Evolutionary conservation across 2,113 vertebrate species (phyloP), one percentile per base, ranked within the genome.

Genomic region (Papio anubis): DNA sequence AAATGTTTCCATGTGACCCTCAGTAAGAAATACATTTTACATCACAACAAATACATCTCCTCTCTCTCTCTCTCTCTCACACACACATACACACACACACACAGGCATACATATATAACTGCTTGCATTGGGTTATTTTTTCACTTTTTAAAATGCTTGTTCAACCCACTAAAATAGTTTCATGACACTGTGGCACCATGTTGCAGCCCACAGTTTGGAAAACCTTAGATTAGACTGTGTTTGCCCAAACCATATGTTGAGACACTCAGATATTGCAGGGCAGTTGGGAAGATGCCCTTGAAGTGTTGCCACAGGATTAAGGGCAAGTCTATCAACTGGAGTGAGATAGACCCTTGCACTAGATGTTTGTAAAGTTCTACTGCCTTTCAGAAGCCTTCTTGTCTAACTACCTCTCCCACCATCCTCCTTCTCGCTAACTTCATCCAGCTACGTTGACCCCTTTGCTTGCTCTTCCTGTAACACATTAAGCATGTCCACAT

Each of bases 231-330:
- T 48, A 76, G 21, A 27, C 27, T 23, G 16, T 25, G 27, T n/a
- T 30, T 70, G 38, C 45, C 68, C 2, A 3, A 27, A 23, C 38
- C 8, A 0, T 70, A 1, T 32, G 8, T 6, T 55, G 32, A 8
- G 66, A 30, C 7, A 40, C 35, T 85, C 20, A 27, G 25, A 48
- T 43, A 21, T 23, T 32, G 13, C 45, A 23, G 32, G 27, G 88
- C 76, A 82, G 21, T 21, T 68, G 32, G 27, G 83, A 81, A 82
- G 25, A 32, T 68, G 57, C 17, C 13, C 45, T 96, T 40, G n/a
- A 23, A 27, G 21, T 55, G 55, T 64, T 43, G 30, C 5, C 35
- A 5, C 23, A 38, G 64, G 43, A 70, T n/a, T 50, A 83, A 96
- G 70, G 17, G 9, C 78, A 27, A 13, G 20, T 70, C 35, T 84